Evolutionary conservation across 2,888 invertebrate species (phyloP), one percentile per base, ranked within the genome.

Genomic region (Dorcus hopei): DNA sequence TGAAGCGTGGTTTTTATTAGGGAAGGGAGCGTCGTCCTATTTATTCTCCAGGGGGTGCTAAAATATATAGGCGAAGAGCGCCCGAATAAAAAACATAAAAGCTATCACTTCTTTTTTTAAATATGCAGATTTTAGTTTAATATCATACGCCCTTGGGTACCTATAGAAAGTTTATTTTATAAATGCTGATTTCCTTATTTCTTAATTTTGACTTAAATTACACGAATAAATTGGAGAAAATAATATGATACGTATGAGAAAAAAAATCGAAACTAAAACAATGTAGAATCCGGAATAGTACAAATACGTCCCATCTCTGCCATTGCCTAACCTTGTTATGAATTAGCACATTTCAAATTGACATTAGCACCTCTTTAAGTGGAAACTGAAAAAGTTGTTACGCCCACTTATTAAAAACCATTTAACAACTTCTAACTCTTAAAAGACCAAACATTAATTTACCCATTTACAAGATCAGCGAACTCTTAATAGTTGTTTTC

Each of bases 1-100:
- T 77, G 76, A 76, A 74, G 70, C 74, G 70, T 70, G 72, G 65
- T 58, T 61, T 65, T 68, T 72, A 69, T 72, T 70, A 68, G 69
- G 68, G 67, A 67, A 48, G 52, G 59, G 52, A 38, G 70, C 71
- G 72, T 23, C 45, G 45, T 45, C 23, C 45, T 23, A 45, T 48
- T 52, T 41, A 52, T 40, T 59, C 59, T 52, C 59, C 16, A 38
- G 23, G 59, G 59, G 59, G 55, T 52, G 55, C 54, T 58, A 58
- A 58, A 58, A 54, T 54, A 59, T 59, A 56, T 49, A 41, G 50
- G 49, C 50, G 19, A 45, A 45, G 9, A 9, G 14, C 45, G 9
- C 9, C 26, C 45, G 51, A 26, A 54, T 38, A 54, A 54, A 33
- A 33, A 33, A 33, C 26, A 33, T 33, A 33, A 33, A 33, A 33